Evolutionary conservation across 2,888 invertebrate species (phyloP), one percentile per base, ranked within the genome.

Genomic region (Nemoura dubitans): DNA sequence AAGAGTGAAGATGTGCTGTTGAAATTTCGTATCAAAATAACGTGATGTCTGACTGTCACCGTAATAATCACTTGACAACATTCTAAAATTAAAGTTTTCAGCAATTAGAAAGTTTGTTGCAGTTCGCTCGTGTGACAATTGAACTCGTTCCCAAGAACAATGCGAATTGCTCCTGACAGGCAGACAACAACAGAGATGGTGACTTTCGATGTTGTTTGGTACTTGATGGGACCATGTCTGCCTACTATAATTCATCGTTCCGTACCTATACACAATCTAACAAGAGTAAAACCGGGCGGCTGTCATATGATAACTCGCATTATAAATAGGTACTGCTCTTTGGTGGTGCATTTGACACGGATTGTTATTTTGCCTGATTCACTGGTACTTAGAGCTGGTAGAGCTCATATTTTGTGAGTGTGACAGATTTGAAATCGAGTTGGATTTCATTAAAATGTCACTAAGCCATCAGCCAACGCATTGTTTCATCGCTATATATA

Each of bases 101-200:
- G 59, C 59, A 59, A 59, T 59, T 59, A 59, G 59, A 59, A 59
- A 59, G 59, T 59, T 59, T 59, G 59, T 59, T 59, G 59, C 59
- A 59, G 14, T 10, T 59, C 36, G 10, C 36, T 36, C 59, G 3
- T 21, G 16, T 59, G 59, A 59, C 59, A 59, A 59, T 59, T 21
- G 59, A 21, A 21, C 59, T 59, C 59, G 59, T 59, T 59, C 59
- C 16, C 59, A 21, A 59, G 36, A 59, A 59, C 59, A 59, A 59
- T 59, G 59, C 59, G 6, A 59, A 59, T 7, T 21, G 36, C 16
- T 21, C 59, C 59, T 59, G 59, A 10, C n/a, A n/a, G n/a, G n/a
- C n/a, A n/a, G n/a, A n/a, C 36, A 36, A 36, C 36, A 36, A 36
- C 59, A 59, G 59, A 59, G 59, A 10, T 21, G 36, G 36, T 36